Evolutionary conservation across 2,888 invertebrate genomes (phyloP), one percentile per base, ranked within the genome.

Genomic region (Urechis unicinctus): DNA sequence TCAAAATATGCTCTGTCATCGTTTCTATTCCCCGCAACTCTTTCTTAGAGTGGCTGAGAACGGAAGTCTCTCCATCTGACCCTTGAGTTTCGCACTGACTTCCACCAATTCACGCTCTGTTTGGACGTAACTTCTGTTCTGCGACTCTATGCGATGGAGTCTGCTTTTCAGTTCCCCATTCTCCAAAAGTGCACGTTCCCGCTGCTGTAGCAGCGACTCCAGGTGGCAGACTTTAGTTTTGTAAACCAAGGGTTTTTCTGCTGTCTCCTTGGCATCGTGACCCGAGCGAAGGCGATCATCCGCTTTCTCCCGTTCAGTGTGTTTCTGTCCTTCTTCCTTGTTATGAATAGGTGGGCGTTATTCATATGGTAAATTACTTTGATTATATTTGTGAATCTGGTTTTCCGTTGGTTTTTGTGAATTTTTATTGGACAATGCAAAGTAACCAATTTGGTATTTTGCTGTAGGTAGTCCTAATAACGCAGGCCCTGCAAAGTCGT

Each of bases 101-200:
- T 63, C 61, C 22, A 52, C 43, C 21, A 62, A 48, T n/a, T 63
- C 63, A 17, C 36, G 43, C 26, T 62, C 59, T 24, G 26, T 51
- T 43, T 28, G 51, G 26, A 67, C 56, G 54, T 66, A 68, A 42
- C 59, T 60, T 36, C 60, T 65, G 13, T 71, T 55, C 57, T 72
- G 69, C 13, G 67, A 61, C 55, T 75, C 72, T 22, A 74, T 53
- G 56, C 65, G 66, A 24, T 62, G 64, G 2, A 74, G 61, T 60
- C 67, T 69, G 43, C 61, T 65, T 59, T 72, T 73, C 28, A 75
- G 64, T 49, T 71, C 70, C 22, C 72, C 67, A 57, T 74, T 75
- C 59, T 75, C 72, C 24, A 60, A 50, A 28, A 72, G 64, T 56
- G 74, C 74, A 29, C 71, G 58, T 25, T 76, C 76, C 42, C 75